Conservation (phyloP, 2,888 invertebrate species). For the Halictus quadricinctus region DNA sequence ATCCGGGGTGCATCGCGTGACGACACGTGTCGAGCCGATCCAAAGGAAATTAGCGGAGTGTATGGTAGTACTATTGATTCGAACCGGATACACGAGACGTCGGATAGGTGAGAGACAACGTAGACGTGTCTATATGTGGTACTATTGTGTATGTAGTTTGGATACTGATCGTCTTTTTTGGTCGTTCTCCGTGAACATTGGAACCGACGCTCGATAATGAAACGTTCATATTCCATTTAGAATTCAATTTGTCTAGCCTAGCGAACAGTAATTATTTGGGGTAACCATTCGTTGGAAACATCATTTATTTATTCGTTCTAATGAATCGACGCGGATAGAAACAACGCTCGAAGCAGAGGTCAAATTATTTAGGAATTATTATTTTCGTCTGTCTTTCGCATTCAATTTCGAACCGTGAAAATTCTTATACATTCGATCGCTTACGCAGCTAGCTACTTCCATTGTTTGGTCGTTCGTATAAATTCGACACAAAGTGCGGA, state of each 20-base stretch:
- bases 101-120: neutral
- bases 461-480: neutral
- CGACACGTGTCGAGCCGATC: constrained; percentile 34
- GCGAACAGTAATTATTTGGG: neutral
- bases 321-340: neutral
- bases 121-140: neutral
- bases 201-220: neutral
- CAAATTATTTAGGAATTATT: neutral
- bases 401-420: neutral
- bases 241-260: neutral
- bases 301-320: neutral
- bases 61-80: neutral
- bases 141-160: neutral
- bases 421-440: neutral
- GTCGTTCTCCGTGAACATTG: neutral
- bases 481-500: neutral
- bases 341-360: neutral
- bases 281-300: neutral
- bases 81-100: neutral
- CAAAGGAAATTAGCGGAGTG: constrained; percentile 21
- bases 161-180: neutral
- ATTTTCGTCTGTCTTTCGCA: neutral
- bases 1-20: constrained; percentile 37
- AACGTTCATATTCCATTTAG: neutral
- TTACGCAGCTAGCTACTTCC: neutral